phyloP scores from a whole-genome alignment of 2,888 invertebrate genomes.

The Dolichopus griseipennis region DNA sequence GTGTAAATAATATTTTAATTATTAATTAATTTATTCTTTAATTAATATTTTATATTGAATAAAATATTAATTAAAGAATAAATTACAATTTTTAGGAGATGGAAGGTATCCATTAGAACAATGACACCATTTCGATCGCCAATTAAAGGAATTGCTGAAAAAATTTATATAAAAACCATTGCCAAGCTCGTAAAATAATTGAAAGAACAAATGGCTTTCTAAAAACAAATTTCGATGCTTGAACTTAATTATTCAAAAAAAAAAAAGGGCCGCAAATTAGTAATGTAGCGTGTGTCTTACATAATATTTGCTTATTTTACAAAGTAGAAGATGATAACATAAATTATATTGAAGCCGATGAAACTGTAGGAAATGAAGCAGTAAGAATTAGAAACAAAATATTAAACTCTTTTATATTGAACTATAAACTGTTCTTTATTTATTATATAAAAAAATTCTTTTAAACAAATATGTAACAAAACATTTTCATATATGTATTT shows the following conservation, averaged over 20 bases:
- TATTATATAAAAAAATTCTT: no score
- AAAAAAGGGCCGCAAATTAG: slow-evolving; percentile 16
- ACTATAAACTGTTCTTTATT: no score
- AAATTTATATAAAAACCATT: slow-evolving; percentile 2
- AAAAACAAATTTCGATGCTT: slow-evolving; percentile 17
- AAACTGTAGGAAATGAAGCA: neutral
- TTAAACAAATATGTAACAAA: no score
- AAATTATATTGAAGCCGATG: neutral
- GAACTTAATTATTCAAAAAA: slow-evolving; percentile 15
- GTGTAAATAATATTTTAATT: no score
- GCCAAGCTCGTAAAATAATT: slow-evolving; percentile 9
- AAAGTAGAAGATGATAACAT: neutral
- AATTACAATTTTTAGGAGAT: slow-evolving; percentile 11
- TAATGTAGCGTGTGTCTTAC: slow-evolving; percentile 15
- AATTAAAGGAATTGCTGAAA: slow-evolving; percentile 10
- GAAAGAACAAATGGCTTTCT: slow-evolving; percentile 13
- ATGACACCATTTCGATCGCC: slow-evolving; percentile 16
- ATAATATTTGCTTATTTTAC: slow-evolving; percentile 16
- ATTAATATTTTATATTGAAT: neutral
- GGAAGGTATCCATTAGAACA: slow-evolving; percentile 17
- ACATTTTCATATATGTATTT: no score
- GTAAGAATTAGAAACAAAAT: neutral
- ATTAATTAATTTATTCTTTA: no score
- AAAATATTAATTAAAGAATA: neutral
- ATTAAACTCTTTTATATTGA: neutral